Evolutionary conservation across 2,113 vertebrate species (phyloP).

Genomic region (Takifugu bimaculatus): DNA sequence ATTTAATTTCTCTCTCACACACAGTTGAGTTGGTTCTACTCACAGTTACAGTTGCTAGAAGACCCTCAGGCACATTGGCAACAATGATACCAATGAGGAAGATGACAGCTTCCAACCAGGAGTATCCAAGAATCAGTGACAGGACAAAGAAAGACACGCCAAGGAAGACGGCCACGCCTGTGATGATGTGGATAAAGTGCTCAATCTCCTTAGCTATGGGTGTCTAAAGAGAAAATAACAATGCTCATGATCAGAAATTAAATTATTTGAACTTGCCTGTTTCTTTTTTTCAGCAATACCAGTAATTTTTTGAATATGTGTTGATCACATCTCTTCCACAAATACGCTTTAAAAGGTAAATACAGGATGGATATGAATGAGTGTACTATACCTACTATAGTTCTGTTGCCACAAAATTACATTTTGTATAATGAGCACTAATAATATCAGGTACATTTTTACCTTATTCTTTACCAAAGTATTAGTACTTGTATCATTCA

Average conservation of each 20-base stretch:
- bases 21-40: conserved; percentile 45
- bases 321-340: no score
- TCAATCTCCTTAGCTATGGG: conserved; percentile 90
- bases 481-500: no score
- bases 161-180: conserved; percentile 86
- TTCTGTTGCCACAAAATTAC: no score
- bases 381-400: no score
- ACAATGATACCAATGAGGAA: conserved; percentile 94
- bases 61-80: conserved; percentile 88
- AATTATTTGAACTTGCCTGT: no score
- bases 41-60: conserved; percentile 91
- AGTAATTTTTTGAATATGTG: no score
- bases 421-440: no score
- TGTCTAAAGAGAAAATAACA: conserved; percentile 64
- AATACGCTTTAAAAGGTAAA: no score
- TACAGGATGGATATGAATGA: no score
- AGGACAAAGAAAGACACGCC: conserved; percentile 84
- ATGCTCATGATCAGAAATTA: neutral
- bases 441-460: no score
- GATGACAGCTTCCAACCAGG: conserved; percentile 89
- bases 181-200: conserved; percentile 92
- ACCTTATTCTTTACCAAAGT: no score
- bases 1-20: neutral
- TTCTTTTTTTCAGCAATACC: no score
- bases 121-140: conserved; percentile 82